Base-by-base conservation (phyloP, 2,113 vertebrate species). In the Coreoperca whiteheadi region DNA sequence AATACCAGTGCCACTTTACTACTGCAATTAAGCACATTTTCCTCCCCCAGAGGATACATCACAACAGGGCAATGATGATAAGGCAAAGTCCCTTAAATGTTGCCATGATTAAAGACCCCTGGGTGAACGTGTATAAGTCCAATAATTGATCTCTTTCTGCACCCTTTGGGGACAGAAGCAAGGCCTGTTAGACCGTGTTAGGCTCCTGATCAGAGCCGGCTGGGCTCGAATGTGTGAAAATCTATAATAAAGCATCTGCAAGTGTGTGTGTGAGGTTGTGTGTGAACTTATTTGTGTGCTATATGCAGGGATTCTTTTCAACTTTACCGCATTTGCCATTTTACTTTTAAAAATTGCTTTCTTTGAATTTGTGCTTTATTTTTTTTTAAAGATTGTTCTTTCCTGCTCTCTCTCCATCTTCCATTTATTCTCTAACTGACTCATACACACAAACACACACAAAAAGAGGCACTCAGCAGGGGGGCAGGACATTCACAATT, bases 1-100 rank as follows among this genome's bases (percentile, higher is more conserved):
- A 34, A 59, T 9, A 81, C 64, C 59, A 50, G 46, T n/a, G 59
- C 56, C 20, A 73, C 81, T 61, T 77, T 78, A 66, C 70, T 23
- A 12, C 77, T 72, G 83, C 86, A 88, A 92, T 91, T 92, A 92
- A 91, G 87, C 74, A 69, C 72, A 60, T 80, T 83, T 63, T 77
- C 46, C 39, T 50, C 32, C 70, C 83, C 85, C n/a, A 12, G 86
- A 88, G 86, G 79, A 87, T 78, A 79, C 67, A 70, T 83, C 78
- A 61, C 74, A 87, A 74, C 74, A 53, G 84, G 78, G 74, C 74
- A 54, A 74, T 73, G 83, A 88, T 82, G 92, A 87, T 84, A 72
- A 86, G 90, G 83, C 84, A 71, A 85, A 81, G 77, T 72, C 61
- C 66, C 51, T 74, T 87, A 87, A 91, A 80, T 86, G 80, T 83